Evolutionary conservation across 2,888 invertebrate species (phyloP).

Genomic region (Eilema caniola): DNA sequence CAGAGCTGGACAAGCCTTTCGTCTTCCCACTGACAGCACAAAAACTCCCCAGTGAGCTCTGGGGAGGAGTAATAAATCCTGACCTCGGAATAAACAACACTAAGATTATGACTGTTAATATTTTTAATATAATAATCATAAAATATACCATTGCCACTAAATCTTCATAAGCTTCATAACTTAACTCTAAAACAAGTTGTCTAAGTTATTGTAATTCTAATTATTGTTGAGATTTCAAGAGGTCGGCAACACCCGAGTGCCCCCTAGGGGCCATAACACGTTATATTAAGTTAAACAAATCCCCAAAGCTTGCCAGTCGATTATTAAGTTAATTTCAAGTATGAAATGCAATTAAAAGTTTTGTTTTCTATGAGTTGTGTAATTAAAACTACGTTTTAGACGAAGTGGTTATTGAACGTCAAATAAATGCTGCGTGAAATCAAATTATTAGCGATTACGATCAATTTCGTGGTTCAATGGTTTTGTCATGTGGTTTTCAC

Average conservation of each 20-base stretch:
- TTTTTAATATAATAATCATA: neutral
- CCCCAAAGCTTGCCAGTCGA: constrained; percentile 18
- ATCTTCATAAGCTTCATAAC: neutral
- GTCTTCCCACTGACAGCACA: too few relatives aligned
- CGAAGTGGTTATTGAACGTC: constrained; percentile 6
- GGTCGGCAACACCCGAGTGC: constrained; percentile 5
- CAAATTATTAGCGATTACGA: neutral
- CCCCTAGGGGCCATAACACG: constrained; percentile 10
- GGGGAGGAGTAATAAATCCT: too few relatives aligned
- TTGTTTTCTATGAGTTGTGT: constrained; percentile 17
- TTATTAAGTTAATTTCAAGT: constrained; percentile 24
- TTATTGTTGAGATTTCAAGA: constrained; percentile 8
- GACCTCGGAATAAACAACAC: too few relatives aligned
- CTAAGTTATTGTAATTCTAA: constrained; percentile 5
- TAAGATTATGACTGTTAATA: too few relatives aligned
- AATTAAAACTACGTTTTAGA: constrained; percentile 11
- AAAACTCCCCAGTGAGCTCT: too few relatives aligned
- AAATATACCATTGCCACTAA: neutral
- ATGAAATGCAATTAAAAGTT: constrained; percentile 21
- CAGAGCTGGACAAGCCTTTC: too few relatives aligned
- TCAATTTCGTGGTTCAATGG: neutral
- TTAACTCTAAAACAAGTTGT: constrained; percentile 1
- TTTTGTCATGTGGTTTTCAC: neutral
- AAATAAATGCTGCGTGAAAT: constrained; percentile 5
- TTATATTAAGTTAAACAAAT: constrained; percentile 23